phyloP scores from a whole-genome alignment of 1,140 invertebrate species.

The Coenobita brevimanus region DNA sequence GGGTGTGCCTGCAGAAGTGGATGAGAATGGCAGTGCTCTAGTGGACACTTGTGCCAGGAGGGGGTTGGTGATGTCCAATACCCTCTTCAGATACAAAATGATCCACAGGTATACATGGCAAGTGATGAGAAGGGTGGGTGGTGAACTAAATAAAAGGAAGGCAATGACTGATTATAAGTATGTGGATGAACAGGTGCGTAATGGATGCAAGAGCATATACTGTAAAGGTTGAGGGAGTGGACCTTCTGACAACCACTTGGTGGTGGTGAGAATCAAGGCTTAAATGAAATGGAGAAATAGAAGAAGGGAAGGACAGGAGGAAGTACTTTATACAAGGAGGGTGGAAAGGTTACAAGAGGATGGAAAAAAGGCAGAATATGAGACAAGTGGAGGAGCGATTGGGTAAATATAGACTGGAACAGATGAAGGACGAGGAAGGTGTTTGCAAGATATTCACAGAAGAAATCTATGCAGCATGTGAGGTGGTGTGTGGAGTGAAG shows the following conservation, averaged over 20 bases:
- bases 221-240: background rate
- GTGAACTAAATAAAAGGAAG: background rate
- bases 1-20: too few species aligned
- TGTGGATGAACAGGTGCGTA: background rate
- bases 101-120: too few species aligned
- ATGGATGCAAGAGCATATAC: background rate
- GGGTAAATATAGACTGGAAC: too few species aligned
- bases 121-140: too few species aligned
- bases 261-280: background rate
- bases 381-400: background rate
- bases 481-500: too few species aligned
- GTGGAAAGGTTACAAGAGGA: background rate
- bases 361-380: background rate
- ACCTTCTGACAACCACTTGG: background rate
- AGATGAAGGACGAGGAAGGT: too few species aligned
- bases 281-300: background rate
- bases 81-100: too few species aligned
- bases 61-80: too few species aligned
- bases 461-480: too few species aligned
- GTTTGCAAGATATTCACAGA: too few species aligned
- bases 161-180: background rate
- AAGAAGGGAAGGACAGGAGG: background rate
- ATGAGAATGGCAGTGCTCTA: too few species aligned
- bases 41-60: too few species aligned
- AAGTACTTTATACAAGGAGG: background rate